phyloP scores from a whole-genome alignment of 2,888 invertebrate genomes.

The Hypselothyrea guttata region DNA sequence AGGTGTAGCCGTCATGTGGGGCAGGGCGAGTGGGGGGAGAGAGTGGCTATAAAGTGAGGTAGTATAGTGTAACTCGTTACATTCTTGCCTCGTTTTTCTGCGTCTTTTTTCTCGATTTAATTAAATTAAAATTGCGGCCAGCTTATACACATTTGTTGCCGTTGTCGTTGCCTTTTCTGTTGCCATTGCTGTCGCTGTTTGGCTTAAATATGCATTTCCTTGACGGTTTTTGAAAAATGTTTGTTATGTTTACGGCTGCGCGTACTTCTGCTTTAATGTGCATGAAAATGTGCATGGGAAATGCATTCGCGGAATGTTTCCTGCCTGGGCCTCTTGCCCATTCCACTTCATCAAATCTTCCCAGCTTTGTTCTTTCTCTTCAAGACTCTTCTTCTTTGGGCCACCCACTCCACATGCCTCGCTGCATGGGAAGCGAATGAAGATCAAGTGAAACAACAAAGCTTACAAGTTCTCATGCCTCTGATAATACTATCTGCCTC shows the following conservation, averaged over 20 bases:
- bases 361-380: conserved; percentile 58
- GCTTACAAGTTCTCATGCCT: no score
- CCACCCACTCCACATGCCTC: conserved; percentile 49
- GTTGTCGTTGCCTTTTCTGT: conserved; percentile 21
- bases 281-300: conserved; percentile 72
- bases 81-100: conserved; percentile 3
- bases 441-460: conserved; percentile 18
- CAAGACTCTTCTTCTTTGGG: conserved; percentile 6
- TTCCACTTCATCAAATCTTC: conserved; percentile 30
- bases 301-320: conserved; percentile 76
- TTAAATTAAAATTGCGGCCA: conserved; percentile 59
- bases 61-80: conserved; percentile 9
- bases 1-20: conserved; percentile 27
- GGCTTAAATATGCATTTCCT: conserved; percentile 63
- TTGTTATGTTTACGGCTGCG: no score
- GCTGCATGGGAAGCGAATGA: conserved; percentile 56
- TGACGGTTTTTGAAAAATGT: conserved; percentile 4
- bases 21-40: neutral
- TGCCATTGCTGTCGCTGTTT: conserved; percentile 20
- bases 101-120: conserved; percentile 44
- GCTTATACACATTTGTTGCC: conserved; percentile 23
- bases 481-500: no score
- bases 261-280: conserved; percentile 18
- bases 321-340: conserved; percentile 11
- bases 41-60: conserved; percentile 1